Evolutionary conservation across 2,797 vertebrate genomes (phyloP).

Genomic region (Erethizon dorsatum): DNA sequence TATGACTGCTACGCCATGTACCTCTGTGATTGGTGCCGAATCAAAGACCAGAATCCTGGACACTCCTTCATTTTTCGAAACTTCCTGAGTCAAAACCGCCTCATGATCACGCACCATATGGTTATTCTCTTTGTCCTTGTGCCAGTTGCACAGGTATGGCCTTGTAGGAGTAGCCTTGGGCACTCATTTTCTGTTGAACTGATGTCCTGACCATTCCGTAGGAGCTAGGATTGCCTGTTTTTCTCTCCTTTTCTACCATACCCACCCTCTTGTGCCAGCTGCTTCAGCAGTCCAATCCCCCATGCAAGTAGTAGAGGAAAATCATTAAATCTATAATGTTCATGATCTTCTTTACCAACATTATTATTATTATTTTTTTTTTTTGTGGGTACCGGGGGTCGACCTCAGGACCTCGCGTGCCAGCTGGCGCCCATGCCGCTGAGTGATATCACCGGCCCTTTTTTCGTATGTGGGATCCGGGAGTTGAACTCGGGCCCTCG

Average conservation of each 20-base stretch:
- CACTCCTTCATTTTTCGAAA: slow-evolving; percentile 92
- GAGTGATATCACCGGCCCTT: too few relatives aligned
- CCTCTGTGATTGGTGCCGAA: slow-evolving; percentile 97
- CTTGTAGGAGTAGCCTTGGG: neutral
- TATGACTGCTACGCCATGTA: slow-evolving; percentile 98
- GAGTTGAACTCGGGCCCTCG: too few relatives aligned
- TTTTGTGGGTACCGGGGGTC: too few relatives aligned
- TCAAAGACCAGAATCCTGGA: slow-evolving; percentile 91
- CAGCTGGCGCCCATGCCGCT: too few relatives aligned
- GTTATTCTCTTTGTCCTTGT: slow-evolving; percentile 95
- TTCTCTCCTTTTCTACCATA: neutral
- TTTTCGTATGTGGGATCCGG: too few relatives aligned
- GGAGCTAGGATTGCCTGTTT: neutral
- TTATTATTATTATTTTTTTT: neutral
- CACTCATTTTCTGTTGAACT: neutral
- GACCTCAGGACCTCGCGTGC: too few relatives aligned
- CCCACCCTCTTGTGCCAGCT: neutral
- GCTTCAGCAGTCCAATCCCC: neutral
- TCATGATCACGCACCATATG: slow-evolving; percentile 97
- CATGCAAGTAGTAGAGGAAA: neutral
- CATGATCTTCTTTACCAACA: neutral
- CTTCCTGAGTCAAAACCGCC: slow-evolving; percentile 94
- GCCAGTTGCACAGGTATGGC: slow-evolving; percentile 95
- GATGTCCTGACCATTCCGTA: neutral
- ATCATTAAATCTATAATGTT: neutral